A percentile compares a stretch with the other conserved stretches of the same genome.
Conservation (phyloP, 1,140 invertebrate genomes). For the Patella vulgata region DNA sequence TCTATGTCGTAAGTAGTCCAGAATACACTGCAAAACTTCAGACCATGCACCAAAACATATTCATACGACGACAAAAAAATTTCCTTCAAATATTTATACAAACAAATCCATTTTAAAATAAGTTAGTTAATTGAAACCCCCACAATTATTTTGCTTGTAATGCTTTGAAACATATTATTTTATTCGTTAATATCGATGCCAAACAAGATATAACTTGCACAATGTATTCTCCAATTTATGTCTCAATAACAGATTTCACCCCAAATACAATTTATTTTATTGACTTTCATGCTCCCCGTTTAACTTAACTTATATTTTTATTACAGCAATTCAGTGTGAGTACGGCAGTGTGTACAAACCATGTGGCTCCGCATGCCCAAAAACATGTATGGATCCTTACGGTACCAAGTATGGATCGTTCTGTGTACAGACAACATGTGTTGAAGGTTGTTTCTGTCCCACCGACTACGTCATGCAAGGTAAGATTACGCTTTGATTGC, state of each 20-base stretch:
- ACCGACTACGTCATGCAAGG: conserved; percentile 74
- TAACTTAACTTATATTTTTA: not conserved
- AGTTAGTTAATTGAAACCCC: not conserved
- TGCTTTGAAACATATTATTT: not conserved
- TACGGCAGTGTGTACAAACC: conserved; percentile 81
- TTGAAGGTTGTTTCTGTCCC: conserved; percentile 90
- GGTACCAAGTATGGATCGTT: conserved; percentile 68
- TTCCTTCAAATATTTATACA: not conserved
- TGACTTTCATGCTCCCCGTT: too few species aligned
- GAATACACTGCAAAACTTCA: too few species aligned
- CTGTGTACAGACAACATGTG: conserved; percentile 77
- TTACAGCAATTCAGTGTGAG: conserved; percentile 85
- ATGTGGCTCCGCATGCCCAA: conserved; percentile 79
- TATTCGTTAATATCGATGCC: not conserved
- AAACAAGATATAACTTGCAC: too few species aligned
- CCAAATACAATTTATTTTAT: too few species aligned
- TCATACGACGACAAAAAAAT: not conserved
- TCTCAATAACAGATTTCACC: too few species aligned
- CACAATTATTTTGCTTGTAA: not conserved
- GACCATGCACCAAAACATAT: not conserved
- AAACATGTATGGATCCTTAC: conserved; percentile 76
- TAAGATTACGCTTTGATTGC: too few species aligned
- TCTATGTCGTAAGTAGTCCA: conserved; percentile 83
- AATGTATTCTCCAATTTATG: too few species aligned
- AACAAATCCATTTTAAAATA: not conserved